These are phyloP conservation scores for Heliangelus exortis DNA, from an alignment of 2,797 vertebrate species.

Conservation along the genomic window DNA sequence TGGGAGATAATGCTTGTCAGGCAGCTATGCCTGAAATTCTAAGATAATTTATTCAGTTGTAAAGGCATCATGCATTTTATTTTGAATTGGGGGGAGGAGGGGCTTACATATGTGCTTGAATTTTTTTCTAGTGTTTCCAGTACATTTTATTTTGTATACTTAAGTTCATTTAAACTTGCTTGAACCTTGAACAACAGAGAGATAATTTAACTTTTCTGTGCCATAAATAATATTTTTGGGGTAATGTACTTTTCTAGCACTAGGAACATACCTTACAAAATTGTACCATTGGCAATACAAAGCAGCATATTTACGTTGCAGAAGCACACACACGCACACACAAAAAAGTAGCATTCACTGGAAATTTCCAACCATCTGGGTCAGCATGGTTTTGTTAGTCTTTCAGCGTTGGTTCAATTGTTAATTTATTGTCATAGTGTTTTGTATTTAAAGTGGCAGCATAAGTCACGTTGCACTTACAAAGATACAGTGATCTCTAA, in stretches of 20 bases:
- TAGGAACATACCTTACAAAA: slow-evolving; percentile 68
- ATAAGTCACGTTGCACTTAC: slow-evolving; percentile 74
- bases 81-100: slow-evolving; percentile 78
- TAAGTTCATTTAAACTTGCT: slow-evolving; percentile 74
- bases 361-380: slow-evolving; percentile 63
- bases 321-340: slow-evolving; percentile 66
- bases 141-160: slow-evolving; percentile 79
- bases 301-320: slow-evolving; percentile 72
- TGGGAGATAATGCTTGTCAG: slow-evolving; percentile 45
- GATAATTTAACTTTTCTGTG: slow-evolving; percentile 79
- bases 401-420: slow-evolving; percentile 69
- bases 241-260: slow-evolving; percentile 79
- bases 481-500: slow-evolving; percentile 75
- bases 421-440: slow-evolving; percentile 81
- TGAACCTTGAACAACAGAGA: slow-evolving; percentile 75
- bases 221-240: slow-evolving; percentile 82
- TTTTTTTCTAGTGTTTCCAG: slow-evolving; percentile 79
- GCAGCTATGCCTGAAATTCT: slow-evolving; percentile 68
- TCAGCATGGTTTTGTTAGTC: slow-evolving; percentile 64
- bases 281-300: slow-evolving; percentile 63
- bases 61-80: slow-evolving; percentile 46
- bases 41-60: slow-evolving; percentile 71
- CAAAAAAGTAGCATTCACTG: slow-evolving; percentile 66
- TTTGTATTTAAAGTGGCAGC: slow-evolving; percentile 75
- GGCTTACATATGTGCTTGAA: slow-evolving; percentile 77